Conservation (phyloP, 1,140 invertebrate genomes). For the Phortica variegata region DNA sequence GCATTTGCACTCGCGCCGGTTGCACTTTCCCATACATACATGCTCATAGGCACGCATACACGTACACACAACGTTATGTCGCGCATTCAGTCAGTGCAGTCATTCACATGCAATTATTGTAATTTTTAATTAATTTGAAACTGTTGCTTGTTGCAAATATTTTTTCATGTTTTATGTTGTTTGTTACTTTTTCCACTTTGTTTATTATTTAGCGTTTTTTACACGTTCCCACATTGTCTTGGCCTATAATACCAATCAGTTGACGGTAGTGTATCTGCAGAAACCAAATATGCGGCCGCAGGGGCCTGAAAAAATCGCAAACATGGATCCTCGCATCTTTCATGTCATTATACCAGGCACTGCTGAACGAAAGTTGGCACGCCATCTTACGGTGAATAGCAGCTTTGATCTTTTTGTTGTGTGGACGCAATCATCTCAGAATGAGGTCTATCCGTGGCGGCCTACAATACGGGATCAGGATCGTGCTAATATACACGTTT, state of each 20-base stretch:
- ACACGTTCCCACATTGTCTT: conserved; percentile 67
- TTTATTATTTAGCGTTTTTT: conserved; percentile 61
- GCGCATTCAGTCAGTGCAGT: conserved; percentile 10
- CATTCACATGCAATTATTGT: conserved; percentile 51
- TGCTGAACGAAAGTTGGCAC: conserved; percentile 65
- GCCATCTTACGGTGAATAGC: conserved; percentile 66
- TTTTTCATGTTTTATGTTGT: conserved; percentile 18
- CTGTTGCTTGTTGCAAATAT: conserved; percentile 32
- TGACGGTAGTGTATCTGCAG: conserved; percentile 67
- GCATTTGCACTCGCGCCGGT: conserved; percentile 40
- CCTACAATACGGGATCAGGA: conserved; percentile 76
- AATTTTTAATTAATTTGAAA: conserved; percentile 55
- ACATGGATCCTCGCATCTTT: conserved; percentile 66
- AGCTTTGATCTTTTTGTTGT: conserved; percentile 64
- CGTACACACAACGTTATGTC: conserved; percentile 15
- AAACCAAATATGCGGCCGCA: conserved; percentile 61
- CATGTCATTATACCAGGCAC: conserved; percentile 64
- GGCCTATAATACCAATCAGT: conserved; percentile 68
- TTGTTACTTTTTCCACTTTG: conserved; percentile 10
- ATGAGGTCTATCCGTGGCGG: conserved; percentile 83
- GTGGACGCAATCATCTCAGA: conserved; percentile 76
- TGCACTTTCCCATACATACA: conserved; percentile 41
- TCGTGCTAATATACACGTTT: conserved; percentile 76
- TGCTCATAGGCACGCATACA: conserved; percentile 7
- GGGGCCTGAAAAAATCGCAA: conserved; percentile 63